Conservation (phyloP, 2,113 vertebrate species). For the Reinhardtius hippoglossoides region DNA sequence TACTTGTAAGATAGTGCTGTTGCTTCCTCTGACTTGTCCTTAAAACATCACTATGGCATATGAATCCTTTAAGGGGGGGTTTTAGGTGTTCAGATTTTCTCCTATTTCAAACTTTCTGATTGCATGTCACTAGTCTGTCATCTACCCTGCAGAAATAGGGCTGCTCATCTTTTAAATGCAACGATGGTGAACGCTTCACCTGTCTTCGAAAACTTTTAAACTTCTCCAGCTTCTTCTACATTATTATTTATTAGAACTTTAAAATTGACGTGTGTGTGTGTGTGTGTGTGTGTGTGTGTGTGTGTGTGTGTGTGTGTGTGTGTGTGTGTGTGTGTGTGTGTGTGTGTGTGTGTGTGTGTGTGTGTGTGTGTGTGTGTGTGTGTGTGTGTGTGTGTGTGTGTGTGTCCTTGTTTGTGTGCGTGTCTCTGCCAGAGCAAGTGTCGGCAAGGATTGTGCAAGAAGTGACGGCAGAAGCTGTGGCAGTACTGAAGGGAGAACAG, state of each 20-base stretch:
- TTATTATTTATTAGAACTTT: background rate
- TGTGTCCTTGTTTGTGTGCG: constrained; percentile 14
- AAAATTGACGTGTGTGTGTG: background rate
- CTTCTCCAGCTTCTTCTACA: fast-evolving
- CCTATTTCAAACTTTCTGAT: no score
- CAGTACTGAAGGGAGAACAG: constrained; percentile 97
- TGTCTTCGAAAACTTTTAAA: background rate
- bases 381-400: constrained; percentile 20
- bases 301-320: constrained; percentile 26
- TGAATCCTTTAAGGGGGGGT: no score
- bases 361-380: background rate
- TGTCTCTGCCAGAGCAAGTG: constrained; percentile 89
- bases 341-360: background rate
- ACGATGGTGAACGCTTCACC: no score
- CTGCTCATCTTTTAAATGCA: no score
- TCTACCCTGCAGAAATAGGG: no score
- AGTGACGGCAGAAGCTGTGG: constrained; percentile 98
- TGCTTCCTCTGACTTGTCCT: no score
- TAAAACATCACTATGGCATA: no score
- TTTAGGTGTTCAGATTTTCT: no score
- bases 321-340: constrained; percentile 17
- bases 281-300: background rate
- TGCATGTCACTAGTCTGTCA: no score
- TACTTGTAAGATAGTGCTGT: background rate
- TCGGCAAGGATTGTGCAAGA: constrained; percentile 98